phyloP scores from a whole-genome alignment of 2,113 vertebrate genomes.

The Condylura cristata region DNA sequence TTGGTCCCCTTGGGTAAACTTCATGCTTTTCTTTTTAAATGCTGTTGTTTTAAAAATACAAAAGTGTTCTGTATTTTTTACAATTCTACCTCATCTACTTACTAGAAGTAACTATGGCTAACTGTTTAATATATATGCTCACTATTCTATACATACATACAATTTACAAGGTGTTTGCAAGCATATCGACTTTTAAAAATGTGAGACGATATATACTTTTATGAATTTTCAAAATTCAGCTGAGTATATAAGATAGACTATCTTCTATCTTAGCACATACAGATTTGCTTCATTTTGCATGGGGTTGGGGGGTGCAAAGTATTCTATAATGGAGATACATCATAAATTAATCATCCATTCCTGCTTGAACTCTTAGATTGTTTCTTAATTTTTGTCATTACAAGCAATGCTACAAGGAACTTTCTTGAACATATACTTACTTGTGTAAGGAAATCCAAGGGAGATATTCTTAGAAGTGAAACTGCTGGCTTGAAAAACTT shows the following conservation, averaged over 20 bases:
- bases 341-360: neutral
- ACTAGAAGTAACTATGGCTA: neutral
- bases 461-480: neutral
- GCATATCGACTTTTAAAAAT: neutral
- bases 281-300: neutral
- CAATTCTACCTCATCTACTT: neutral
- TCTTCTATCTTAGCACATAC: neutral
- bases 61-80: neutral
- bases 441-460: neutral
- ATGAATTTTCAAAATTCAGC: neutral
- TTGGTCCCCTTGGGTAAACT: neutral
- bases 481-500: neutral
- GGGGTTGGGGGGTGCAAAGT: neutral
- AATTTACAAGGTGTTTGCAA: neutral
- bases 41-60: neutral
- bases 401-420: neutral
- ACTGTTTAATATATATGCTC: neutral
- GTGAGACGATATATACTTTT: neutral
- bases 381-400: neutral
- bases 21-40: neutral
- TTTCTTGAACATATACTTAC: neutral
- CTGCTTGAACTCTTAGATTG: neutral
- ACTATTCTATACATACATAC: neutral
- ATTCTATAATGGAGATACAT: neutral
- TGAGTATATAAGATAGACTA: neutral